phyloP scores from a whole-genome alignment of 2,797 vertebrate species.

The Muraenolepis orangiensis region DNA sequence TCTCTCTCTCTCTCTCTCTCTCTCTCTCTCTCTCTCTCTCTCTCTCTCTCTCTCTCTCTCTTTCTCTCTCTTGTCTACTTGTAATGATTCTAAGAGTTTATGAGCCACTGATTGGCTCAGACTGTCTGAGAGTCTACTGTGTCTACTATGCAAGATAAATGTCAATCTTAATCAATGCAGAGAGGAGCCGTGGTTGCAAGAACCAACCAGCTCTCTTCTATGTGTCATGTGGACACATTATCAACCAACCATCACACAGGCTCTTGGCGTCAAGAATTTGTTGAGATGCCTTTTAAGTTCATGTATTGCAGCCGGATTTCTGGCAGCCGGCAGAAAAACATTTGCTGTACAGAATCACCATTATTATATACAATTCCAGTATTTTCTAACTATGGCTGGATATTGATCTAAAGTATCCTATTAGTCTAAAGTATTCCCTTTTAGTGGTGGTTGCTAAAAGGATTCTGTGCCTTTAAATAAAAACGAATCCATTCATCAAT shows the following conservation, averaged over 20 bases:
- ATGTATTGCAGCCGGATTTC: no score
- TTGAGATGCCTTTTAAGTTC: not conserved
- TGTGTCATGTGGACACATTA: not conserved
- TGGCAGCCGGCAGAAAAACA: not conserved
- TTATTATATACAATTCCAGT: not conserved
- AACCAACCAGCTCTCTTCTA: not conserved
- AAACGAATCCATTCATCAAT: not conserved
- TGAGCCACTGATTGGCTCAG: not conserved
- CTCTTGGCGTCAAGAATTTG: not conserved
- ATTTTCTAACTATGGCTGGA: not conserved
- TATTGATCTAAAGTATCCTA: not conserved
- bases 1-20: constrained; percentile 1
- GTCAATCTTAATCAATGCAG: not conserved
- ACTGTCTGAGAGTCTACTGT: no score
- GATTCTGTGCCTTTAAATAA: not conserved
- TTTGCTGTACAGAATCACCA: not conserved
- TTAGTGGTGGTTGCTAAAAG: not conserved
- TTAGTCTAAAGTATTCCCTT: not conserved
- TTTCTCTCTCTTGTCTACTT: not conserved
- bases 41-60: constrained; percentile 1
- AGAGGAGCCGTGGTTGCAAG: not conserved
- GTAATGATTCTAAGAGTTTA: no score
- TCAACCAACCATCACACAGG: not conserved
- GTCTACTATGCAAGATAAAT: not conserved
- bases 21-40: not conserved